These are phyloP conservation scores for Eupithecia insigniata DNA, from an alignment of 2,888 invertebrate genomes.

Conservation along the genomic window DNA sequence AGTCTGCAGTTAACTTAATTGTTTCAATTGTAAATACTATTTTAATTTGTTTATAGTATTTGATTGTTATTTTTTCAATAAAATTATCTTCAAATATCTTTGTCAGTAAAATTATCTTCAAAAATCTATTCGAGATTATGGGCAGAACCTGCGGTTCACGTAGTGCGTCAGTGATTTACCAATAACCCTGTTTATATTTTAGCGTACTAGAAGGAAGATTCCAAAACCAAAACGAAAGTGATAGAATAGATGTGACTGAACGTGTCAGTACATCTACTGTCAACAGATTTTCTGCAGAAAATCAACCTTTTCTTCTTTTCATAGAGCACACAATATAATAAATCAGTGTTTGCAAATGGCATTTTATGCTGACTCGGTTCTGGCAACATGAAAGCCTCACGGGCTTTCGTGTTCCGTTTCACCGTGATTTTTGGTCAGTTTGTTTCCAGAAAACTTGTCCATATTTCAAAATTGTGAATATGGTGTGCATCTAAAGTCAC, in stretches of 20 bases:
- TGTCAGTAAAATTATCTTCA: too few relatives aligned
- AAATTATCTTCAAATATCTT: too few relatives aligned
- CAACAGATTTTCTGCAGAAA: slow-evolving; percentile 15
- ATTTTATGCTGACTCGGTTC: slow-evolving; percentile 29
- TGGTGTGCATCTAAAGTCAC: background rate
- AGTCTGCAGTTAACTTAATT: too few relatives aligned
- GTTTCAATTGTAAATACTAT: too few relatives aligned
- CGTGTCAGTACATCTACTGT: slow-evolving; percentile 3
- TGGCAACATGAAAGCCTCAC: slow-evolving; percentile 36
- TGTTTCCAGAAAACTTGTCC: slow-evolving; percentile 28
- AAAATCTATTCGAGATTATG: too few relatives aligned
- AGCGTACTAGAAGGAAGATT: slow-evolving; percentile 28
- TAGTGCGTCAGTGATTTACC: too few relatives aligned
- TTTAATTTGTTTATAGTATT: too few relatives aligned
- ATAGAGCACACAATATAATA: slow-evolving; percentile 22
- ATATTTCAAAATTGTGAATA: slow-evolving; percentile 7
- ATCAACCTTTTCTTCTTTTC: slow-evolving; percentile 21
- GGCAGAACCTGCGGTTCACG: too few relatives aligned
- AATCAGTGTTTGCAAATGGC: slow-evolving; percentile 24
- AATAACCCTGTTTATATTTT: too few relatives aligned
- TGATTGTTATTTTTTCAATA: too few relatives aligned
- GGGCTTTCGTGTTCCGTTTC: slow-evolving; percentile 29
- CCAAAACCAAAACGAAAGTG: slow-evolving; percentile 45
- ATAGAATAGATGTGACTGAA: slow-evolving; percentile 42
- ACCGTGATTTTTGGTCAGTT: slow-evolving; percentile 37